phyloP scores from a whole-genome alignment of 2,113 vertebrate species.

The Bujurquina vittata region DNA sequence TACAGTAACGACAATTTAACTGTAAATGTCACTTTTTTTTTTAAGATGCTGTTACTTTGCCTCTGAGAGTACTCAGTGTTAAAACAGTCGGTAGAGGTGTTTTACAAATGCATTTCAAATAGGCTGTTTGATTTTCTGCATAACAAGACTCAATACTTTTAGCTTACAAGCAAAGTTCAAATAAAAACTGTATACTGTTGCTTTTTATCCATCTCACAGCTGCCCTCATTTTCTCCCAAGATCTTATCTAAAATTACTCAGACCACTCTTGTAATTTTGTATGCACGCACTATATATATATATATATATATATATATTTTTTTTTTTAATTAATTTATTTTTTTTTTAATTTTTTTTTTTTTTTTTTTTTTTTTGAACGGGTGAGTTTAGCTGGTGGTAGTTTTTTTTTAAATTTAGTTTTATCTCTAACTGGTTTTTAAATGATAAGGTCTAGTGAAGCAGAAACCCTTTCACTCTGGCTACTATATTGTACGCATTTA shows the following conservation, averaged over 20 bases:
- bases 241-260: slow-evolving; percentile 24
- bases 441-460: slow-evolving; percentile 6
- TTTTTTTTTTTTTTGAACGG: background rate
- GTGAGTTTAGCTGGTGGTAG: background rate
- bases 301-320: background rate
- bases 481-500: background rate
- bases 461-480: background rate
- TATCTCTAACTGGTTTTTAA: background rate
- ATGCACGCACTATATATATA: background rate
- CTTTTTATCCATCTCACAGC: slow-evolving; percentile 16
- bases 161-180: background rate
- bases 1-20: background rate
- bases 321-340: background rate
- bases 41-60: background rate
- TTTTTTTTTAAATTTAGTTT: background rate
- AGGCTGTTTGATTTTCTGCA: background rate
- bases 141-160: background rate
- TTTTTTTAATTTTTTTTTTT: background rate
- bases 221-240: slow-evolving; percentile 7
- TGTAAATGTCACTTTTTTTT: background rate
- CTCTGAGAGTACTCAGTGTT: background rate
- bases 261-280: background rate
- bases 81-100: background rate
- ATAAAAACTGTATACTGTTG: slow-evolving; percentile 1
- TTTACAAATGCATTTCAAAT: background rate